phyloP scores from a whole-genome alignment of 2,888 invertebrate species.

The Flexamia atlantica region DNA sequence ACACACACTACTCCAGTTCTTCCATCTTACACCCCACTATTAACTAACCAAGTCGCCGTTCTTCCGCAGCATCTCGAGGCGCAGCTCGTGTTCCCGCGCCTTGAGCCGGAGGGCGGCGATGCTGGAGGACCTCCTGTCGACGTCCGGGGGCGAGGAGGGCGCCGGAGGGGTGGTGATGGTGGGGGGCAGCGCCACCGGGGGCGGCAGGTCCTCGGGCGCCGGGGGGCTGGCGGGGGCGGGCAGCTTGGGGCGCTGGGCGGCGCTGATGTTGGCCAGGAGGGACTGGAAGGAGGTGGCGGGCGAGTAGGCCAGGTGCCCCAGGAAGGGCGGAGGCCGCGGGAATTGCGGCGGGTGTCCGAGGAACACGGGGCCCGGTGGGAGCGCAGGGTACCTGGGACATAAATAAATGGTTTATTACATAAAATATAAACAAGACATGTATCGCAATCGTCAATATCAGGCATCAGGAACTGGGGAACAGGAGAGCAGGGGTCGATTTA shows the following conservation, averaged over 20 bases:
- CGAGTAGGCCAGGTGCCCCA: constrained; percentile 77
- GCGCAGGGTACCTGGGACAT: constrained; percentile 82
- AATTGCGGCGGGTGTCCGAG: constrained; percentile 78
- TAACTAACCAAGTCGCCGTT: constrained; percentile 65
- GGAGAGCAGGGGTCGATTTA: no score
- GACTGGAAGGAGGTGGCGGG: constrained; percentile 85
- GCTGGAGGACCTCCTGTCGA: constrained; percentile 90
- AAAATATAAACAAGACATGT: no score
- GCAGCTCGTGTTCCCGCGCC: constrained; percentile 87
- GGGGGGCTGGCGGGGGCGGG: constrained; percentile 75
- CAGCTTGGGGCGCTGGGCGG: constrained; percentile 76
- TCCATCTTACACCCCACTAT: no score
- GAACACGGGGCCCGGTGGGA: constrained; percentile 76
- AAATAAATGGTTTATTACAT: no score
- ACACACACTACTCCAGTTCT: no score
- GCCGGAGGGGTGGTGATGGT: constrained; percentile 72
- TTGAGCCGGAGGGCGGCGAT: constrained; percentile 92
- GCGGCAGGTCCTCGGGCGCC: constrained; percentile 76
- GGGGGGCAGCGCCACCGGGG: constrained; percentile 74
- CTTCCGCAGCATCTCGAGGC: constrained; percentile 62
- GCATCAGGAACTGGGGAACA: no score
- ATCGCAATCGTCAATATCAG: no score
- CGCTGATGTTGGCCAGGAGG: constrained; percentile 88
- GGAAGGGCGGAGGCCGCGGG: constrained; percentile 81
- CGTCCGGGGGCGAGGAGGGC: constrained; percentile 78